A percentile compares a stretch with the other conserved stretches of the same genome.
Evolutionary conservation across 2,888 invertebrate genomes (phyloP).

Genomic region (Meloe dianella): DNA sequence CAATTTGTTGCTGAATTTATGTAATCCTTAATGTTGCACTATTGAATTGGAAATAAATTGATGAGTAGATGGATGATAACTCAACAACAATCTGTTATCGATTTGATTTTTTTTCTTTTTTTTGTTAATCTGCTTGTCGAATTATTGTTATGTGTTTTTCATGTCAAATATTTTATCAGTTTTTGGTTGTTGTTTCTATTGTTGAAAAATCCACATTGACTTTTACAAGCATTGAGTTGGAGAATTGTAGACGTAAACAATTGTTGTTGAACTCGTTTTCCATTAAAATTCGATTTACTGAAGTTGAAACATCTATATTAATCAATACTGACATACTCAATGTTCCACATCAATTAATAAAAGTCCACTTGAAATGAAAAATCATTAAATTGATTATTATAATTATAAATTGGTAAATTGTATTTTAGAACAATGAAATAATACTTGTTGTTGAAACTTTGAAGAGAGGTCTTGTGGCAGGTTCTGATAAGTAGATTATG

Average conservation of each 20-base stretch:
- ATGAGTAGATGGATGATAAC: not conserved
- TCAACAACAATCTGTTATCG: not conserved
- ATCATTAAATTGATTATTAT: constrained; percentile 13
- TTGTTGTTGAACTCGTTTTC: not conserved
- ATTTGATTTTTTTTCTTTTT: no score
- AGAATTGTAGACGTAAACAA: constrained; percentile 7
- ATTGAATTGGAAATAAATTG: not conserved
- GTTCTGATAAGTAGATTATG: constrained; percentile 41
- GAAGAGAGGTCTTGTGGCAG: constrained; percentile 32
- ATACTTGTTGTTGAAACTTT: constrained; percentile 33
- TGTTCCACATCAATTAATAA: not conserved
- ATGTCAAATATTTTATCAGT: constrained; percentile 13
- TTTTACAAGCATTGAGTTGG: not conserved
- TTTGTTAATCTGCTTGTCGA: constrained; percentile 11
- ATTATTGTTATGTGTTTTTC: not conserved
- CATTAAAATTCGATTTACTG: constrained; percentile 24
- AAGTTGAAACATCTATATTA: constrained; percentile 22
- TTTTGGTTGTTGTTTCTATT: not conserved
- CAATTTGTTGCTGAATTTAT: no score
- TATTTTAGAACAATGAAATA: constrained; percentile 25
- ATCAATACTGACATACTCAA: constrained; percentile 18
- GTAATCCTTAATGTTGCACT: no score
- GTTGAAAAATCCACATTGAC: constrained; percentile 7
- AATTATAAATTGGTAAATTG: constrained; percentile 23
- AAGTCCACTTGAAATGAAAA: constrained; percentile 16